Evolutionary conservation across 1,140 invertebrate species (phyloP), one percentile per base, ranked within the genome.

Genomic region (Eumeta japonica): DNA sequence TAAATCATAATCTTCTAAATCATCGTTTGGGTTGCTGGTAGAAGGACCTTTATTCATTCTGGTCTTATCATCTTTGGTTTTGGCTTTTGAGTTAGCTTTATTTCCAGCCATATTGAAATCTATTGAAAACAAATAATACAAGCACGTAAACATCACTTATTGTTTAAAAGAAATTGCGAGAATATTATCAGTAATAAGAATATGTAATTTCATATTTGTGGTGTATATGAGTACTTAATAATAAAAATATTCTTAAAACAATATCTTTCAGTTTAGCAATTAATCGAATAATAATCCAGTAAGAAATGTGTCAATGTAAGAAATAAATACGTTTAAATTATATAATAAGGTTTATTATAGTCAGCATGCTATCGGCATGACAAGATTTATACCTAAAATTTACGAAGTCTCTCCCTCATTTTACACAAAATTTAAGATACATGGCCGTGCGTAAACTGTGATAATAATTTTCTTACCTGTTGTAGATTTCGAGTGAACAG

Each of bases 1-100:
- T 46, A 80, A 74, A 54, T 85, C 83, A 17, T 60, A 40, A n/a
- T n/a, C n/a, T n/a, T n/a, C n/a, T n/a, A n/a, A n/a, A 11, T 67
- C 61, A 14, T 75, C 62, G 42, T 45, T 42, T 37, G 68, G 59
- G 51, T 45, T 56, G 32, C 32, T 33, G 46, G 52, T 55, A 39
- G 41, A 55, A 35, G 46, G 38, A 40, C 46, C 53, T 38, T 57
- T 59, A 31, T 44, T 57, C 30, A 46, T 30, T 58, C 67, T 66
- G 48, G 35, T 48, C 43, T 53, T 70, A 31, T 72, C 65, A 36
- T 74, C 65, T 46, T 55, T 74, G 13, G 49, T 51, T 48, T 64
- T 68, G 12, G 59, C 45, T 48, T 76, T 76, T 13, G 60, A 52
- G 45, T 61, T 73, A 31, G 64, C 56, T 57, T 72, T 77, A 58